These are phyloP conservation scores for Gari tellinella DNA, from an alignment of 2,888 invertebrate species.

Conservation along the genomic window DNA sequence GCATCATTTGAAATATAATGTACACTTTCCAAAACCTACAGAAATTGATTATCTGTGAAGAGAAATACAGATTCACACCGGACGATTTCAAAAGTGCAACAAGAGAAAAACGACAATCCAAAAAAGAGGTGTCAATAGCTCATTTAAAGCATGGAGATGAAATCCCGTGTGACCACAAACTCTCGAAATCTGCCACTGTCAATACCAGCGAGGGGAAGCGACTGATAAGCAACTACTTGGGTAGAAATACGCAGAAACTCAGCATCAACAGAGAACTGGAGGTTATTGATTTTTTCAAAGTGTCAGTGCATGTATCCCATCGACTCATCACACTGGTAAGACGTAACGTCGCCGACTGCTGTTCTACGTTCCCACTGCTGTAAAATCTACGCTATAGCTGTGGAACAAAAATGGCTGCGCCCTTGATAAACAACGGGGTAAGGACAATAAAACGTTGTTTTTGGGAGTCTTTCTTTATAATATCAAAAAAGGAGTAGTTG, in stretches of 20 bases:
- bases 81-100: constrained; percentile 33
- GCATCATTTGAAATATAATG: neutral
- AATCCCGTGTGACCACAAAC: constrained; percentile 12
- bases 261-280: constrained; percentile 1
- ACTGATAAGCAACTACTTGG: constrained; percentile 40
- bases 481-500: no score
- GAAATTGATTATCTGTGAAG: constrained; percentile 27
- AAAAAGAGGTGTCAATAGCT: constrained; percentile 4
- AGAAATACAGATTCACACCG: constrained; percentile 34
- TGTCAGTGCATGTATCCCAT: neutral
- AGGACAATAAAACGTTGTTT: no score
- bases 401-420: no score
- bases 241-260: constrained; percentile 12
- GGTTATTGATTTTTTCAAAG: constrained; percentile 5
- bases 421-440: no score
- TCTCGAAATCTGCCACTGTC: constrained; percentile 20
- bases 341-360: no score
- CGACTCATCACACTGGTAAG: no score
- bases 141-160: constrained; percentile 23
- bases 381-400: no score
- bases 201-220: constrained; percentile 22
- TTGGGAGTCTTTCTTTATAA: no score
- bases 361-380: no score
- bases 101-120: constrained; percentile 14
- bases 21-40: constrained; percentile 1